Percentiles rank a stretch among this genome's conserved stretches.
These are phyloP conservation scores for Parapristionchus giblindavisi DNA, from an alignment of 2,888 invertebrate species.

Conservation along the genomic window DNA sequence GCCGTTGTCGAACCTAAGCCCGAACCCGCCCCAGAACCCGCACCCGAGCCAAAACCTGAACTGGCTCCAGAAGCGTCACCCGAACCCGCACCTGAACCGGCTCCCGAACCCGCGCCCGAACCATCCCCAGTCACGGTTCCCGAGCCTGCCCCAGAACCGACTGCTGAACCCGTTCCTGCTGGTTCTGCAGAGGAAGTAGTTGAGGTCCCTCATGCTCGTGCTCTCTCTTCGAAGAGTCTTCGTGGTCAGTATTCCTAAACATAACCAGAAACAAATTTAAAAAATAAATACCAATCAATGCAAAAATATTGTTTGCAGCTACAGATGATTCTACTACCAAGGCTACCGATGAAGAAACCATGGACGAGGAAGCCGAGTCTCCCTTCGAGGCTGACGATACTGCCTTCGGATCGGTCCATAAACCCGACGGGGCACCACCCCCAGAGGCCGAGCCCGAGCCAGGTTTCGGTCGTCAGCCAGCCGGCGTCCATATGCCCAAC, in stretches of 20 bases:
- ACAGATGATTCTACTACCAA: neutral
- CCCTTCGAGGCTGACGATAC: conserved; percentile 37
- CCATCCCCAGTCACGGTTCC: neutral
- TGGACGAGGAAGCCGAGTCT: conserved; percentile 21
- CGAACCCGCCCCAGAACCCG: neutral
- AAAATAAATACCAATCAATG: no score
- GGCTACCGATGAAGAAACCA: conserved; percentile 10
- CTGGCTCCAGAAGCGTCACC: neutral
- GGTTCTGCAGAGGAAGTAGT: neutral
- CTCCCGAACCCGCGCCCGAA: conserved; percentile 1
- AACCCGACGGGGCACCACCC: conserved; percentile 46
- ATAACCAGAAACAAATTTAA: neutral
- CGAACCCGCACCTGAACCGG: conserved; percentile 14
- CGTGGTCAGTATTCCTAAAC: conserved; percentile 7
- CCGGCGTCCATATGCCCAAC: no score
- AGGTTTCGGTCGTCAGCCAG: no score
- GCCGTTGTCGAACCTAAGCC: neutral
- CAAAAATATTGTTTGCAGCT: neutral
- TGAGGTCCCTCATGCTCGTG: conserved; percentile 25
- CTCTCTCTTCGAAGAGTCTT: conserved; percentile 18
- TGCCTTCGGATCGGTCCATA: conserved; percentile 44
- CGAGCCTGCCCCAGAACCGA: neutral
- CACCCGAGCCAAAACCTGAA: conserved; percentile 15
- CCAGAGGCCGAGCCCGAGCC: conserved; percentile 38
- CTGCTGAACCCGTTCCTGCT: neutral